Percentiles rank a stretch among this genome's conserved stretches.
Evolutionary conservation across 2,888 invertebrate genomes (phyloP).

Genomic region (Cyrtodaria siliqua): DNA sequence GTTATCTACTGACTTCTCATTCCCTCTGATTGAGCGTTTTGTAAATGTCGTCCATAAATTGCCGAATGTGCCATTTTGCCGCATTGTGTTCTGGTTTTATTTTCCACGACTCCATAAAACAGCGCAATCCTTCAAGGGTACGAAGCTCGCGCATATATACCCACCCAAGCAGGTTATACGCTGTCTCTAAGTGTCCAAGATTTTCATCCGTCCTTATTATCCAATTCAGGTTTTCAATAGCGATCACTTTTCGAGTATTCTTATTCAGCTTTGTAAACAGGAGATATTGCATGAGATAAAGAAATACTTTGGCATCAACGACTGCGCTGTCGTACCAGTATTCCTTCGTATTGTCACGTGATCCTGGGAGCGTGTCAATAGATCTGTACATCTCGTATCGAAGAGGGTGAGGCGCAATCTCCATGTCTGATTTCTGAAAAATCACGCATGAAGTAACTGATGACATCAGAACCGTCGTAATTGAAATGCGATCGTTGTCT

Average conservation of each 20-base stretch:
- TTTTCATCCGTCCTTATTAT: background rate
- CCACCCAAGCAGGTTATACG: constrained; percentile 26
- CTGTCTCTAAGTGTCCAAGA: constrained; percentile 20
- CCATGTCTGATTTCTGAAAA: background rate
- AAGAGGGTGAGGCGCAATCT: background rate
- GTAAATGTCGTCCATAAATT: too few relatives aligned
- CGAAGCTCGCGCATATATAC: constrained; percentile 7
- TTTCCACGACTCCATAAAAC: constrained; percentile 1
- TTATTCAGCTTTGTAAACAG: constrained; percentile 1
- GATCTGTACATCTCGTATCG: constrained; percentile 13
- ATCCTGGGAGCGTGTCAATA: background rate
- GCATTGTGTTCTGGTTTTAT: constrained; percentile 21
- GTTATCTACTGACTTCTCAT: too few relatives aligned
- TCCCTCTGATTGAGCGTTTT: too few relatives aligned
- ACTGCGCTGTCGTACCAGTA: constrained; percentile 13
- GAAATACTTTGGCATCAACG: constrained; percentile 10
- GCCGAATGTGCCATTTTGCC: constrained; percentile 6
- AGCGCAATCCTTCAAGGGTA: background rate
- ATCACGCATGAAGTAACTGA: background rate
- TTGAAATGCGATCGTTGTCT: background rate
- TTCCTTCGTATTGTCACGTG: background rate
- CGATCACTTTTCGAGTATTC: background rate
- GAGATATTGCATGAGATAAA: constrained; percentile 14
- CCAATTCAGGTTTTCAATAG: background rate
- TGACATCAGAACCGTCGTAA: background rate